These are phyloP conservation scores for Athene noctua DNA, from an alignment of 2,113 vertebrate genomes.

Conservation along the genomic window DNA sequence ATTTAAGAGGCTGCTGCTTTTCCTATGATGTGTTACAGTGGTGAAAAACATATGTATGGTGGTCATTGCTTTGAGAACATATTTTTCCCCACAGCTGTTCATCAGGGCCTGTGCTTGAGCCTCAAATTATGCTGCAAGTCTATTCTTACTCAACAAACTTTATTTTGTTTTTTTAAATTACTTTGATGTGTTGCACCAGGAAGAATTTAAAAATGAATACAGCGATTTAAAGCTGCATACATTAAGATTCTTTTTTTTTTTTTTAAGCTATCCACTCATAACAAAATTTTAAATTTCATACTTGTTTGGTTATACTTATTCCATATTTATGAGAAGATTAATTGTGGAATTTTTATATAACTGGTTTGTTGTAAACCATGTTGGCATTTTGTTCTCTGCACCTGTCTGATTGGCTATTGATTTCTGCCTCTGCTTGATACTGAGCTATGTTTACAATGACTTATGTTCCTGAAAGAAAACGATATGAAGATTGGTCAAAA, in stretches of 20 bases:
- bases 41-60: background rate
- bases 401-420: background rate
- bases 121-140: background rate
- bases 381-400: background rate
- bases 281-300: background rate
- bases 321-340: background rate
- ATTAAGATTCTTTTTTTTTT: background rate
- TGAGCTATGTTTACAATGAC: background rate
- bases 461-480: background rate
- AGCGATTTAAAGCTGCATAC: background rate
- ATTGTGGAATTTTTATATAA: background rate
- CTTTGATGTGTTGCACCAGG: conserved; percentile 17
- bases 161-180: conserved; percentile 26
- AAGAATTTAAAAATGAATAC: conserved; percentile 17
- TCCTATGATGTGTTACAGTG: background rate
- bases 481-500: background rate
- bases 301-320: background rate
- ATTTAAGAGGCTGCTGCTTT: conserved; percentile 21
- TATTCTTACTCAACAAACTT: conserved; percentile 28
- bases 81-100: background rate
- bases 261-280: background rate
- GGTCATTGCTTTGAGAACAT: conserved; percentile 7
- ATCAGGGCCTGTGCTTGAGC: background rate
- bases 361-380: background rate
- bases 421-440: background rate